Conservation (phyloP, 2,113 vertebrate species). For the Oxyura jamaicensis region DNA sequence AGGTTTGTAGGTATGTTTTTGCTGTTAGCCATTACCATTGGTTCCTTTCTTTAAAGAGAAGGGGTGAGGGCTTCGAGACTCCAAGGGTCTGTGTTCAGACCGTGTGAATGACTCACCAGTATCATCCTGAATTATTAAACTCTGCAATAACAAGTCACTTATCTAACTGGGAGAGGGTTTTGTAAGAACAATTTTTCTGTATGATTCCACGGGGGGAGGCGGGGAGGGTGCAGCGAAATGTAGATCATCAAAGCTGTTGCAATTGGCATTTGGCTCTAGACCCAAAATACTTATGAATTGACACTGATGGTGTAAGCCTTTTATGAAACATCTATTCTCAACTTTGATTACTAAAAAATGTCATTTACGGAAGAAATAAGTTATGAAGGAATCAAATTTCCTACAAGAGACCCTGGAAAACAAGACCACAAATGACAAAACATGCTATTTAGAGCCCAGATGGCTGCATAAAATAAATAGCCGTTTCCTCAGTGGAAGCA, state of each 20-base stretch:
- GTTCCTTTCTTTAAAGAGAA: neutral
- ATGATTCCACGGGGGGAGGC: neutral
- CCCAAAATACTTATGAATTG: slow-evolving; percentile 64
- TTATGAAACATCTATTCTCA: slow-evolving; percentile 51
- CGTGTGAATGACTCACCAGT: neutral
- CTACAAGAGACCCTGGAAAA: slow-evolving; percentile 70
- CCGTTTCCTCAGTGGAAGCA: slow-evolving; percentile 80
- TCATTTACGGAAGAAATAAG: slow-evolving; percentile 58
- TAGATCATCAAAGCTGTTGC: slow-evolving; percentile 50
- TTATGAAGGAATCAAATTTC: slow-evolving; percentile 75
- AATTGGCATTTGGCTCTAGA: slow-evolving; percentile 33
- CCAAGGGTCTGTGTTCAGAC: neutral
- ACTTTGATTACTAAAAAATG: slow-evolving; percentile 39
- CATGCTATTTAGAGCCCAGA: slow-evolving; percentile 82
- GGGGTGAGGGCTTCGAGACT: neutral
- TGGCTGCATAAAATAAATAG: slow-evolving; percentile 86
- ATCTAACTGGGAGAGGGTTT: slow-evolving; percentile 13
- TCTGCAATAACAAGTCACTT: slow-evolving; percentile 10
- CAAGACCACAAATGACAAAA: slow-evolving; percentile 79
- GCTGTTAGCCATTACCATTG: neutral
- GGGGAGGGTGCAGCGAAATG: neutral
- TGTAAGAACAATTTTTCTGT: slow-evolving; percentile 14
- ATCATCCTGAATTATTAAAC: neutral
- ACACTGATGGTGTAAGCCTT: slow-evolving; percentile 38
- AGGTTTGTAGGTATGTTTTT: neutral